A percentile compares a stretch with the other conserved stretches of the same genome.
These are phyloP conservation scores for Platycnemis pennipes DNA, from an alignment of 2,888 invertebrate species.

Conservation along the genomic window DNA sequence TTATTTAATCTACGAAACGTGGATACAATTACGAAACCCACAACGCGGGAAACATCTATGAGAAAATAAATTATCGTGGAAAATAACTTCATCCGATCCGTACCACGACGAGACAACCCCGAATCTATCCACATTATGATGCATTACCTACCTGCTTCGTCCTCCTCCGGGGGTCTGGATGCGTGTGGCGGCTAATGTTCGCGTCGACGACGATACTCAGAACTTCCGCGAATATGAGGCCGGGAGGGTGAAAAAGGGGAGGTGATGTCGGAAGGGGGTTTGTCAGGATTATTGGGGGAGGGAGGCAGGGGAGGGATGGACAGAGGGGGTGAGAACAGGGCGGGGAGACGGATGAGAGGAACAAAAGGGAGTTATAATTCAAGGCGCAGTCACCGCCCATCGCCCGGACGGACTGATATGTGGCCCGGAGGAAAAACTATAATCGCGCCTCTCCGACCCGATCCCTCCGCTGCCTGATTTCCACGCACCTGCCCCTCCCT, in stretches of 20 bases:
- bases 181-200: no score
- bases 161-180: neutral
- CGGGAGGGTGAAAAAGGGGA: neutral
- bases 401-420: neutral
- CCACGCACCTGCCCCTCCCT: neutral
- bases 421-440: neutral
- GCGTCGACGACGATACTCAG: neutral
- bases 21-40: neutral
- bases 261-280: neutral
- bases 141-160: neutral
- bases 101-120: neutral
- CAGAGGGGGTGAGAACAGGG: neutral
- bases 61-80: neutral
- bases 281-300: neutral
- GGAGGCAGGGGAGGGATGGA: neutral
- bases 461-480: neutral
- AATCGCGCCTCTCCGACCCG: neutral
- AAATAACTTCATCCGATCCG: neutral
- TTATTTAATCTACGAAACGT: neutral
- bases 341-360: neutral
- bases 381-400: neutral
- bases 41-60: neutral
- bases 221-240: constrained; percentile 31
- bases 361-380: neutral
- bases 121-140: neutral